Evolutionary conservation across 2,888 invertebrate genomes (phyloP), one percentile per base, ranked within the genome.

Genomic region (Brenthis hecate): DNA sequence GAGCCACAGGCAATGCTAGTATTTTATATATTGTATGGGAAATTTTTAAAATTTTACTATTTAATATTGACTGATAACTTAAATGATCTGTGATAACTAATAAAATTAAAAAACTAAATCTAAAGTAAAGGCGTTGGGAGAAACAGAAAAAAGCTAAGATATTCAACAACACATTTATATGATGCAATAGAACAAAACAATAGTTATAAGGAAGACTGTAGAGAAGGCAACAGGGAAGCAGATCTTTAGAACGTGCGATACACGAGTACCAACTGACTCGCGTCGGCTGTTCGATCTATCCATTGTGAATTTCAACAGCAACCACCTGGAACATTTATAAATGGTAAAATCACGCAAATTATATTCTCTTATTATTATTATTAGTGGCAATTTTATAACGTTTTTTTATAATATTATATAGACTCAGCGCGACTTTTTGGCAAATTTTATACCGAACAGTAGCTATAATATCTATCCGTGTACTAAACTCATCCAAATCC

Each of bases 171-270:
- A 73, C 73, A 73, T 81, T 80, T 83, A 86, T 78, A 86, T 82
- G 66, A 90, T 78, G 74, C 86, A 87, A 71, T 87, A 89, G 74
- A 92, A 89, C 66, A 91, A 80, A 28, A 89, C 81, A 67, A 91
- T 83, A 3, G 89, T 91, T 48, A 89, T 76, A 61, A 88, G 82
- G 78, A 90, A 88, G 56, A 82, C 82, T 6, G 85, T 75, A 14
- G 81, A 80, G 75, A 90, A 90, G 54, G 87, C 73, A 51, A 91
- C 75, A 3, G 92, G 91, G 74, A 91, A 91, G 77, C 87, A 90
- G 43, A 77, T 80, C 73, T 91, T 89, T 13, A 92, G 75, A 51
- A 83, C 73, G 32, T 73, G 70, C 67, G 80, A 79, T 75, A 85
- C 69, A n/a, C 87, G 80, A 16, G 80, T 74, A 60, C 77, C 78